A percentile compares a stretch with the other conserved stretches of the same genome.
These are phyloP conservation scores for Samia ricini DNA, from an alignment of 1,140 invertebrate species.

Conservation along the genomic window DNA sequence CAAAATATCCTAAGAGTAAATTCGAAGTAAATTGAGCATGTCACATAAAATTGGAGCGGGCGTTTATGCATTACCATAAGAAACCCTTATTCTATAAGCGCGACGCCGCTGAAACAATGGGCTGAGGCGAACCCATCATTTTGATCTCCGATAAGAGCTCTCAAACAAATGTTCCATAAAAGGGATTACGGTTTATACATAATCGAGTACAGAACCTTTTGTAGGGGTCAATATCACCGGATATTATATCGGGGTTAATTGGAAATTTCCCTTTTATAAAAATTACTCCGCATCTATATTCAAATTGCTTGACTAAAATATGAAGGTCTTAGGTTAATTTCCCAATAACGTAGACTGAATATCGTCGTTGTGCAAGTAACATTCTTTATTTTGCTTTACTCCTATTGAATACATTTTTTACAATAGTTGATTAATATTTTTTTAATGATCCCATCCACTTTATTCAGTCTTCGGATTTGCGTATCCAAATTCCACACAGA, in stretches of 20 bases:
- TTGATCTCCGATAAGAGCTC: constrained; percentile 14
- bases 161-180: constrained; percentile 20
- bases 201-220: neutral
- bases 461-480: no score
- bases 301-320: neutral
- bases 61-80: constrained; percentile 13
- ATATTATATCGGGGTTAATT: neutral
- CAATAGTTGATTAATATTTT: no score
- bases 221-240: neutral
- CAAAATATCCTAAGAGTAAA: neutral
- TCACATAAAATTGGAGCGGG: constrained; percentile 7
- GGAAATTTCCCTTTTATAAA: neutral
- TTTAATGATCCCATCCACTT: no score
- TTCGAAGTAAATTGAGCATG: constrained; percentile 9
- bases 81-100: constrained; percentile 4
- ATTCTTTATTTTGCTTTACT: no score
- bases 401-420: no score
- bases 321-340: neutral
- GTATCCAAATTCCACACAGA: no score
- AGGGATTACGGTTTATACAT: constrained; percentile 11
- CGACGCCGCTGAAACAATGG: constrained; percentile 9
- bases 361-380: no score
- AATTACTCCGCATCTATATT: neutral
- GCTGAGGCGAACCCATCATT: constrained; percentile 1
- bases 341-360: neutral